Base-by-base conservation (phyloP, 2,888 invertebrate genomes). In the Palloptera scutellata region DNA sequence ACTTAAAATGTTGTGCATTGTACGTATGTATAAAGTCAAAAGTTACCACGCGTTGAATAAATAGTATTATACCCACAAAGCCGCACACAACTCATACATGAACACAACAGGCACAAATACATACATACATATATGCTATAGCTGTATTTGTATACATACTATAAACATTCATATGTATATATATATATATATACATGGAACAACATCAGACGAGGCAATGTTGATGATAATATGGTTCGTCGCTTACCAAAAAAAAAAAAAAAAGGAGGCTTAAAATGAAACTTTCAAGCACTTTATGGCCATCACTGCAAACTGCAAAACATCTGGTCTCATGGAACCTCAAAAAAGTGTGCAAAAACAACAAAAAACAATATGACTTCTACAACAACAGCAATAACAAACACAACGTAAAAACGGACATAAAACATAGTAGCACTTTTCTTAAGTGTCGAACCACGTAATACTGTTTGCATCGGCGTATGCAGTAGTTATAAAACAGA, bases 211-310 rank as follows among this genome's bases (percentile, higher is more conserved):
- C 61, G 51, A 9, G 9, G n/a, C 5, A 15, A 52, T 52, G 8
- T 9, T n/a, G 12, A 51, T 58, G 58, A 63, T 69, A 74, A 78
- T n/a, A n/a, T 78, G 78, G 78, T 77, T 76, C 80, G n/a, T 71
- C 73, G 75, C 68, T 74, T 72, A 69, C 77, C 30, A 6, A 30
- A 2, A 30, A 30, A 30, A 30, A 30, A 6, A 4, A 30, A 2
- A 30, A 73, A 78, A 79, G 79, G 78, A 79, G 79, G 79, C 79
- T 78, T 79, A 77, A 79, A 80, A 79, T 78, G 77, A 80, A 79
- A 79, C 81, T 80, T 80, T 79, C 79, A 79, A 79, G 79, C 75
- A 79, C 78, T 79, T 79, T 81, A 79, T 74, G 77, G 76, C 67
- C 77, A 75, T 72, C 78, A 78, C 79, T 76, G 75, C 77, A 76